Conservation (phyloP, 1,140 invertebrate genomes). For the Lethocerus indicus region DNA sequence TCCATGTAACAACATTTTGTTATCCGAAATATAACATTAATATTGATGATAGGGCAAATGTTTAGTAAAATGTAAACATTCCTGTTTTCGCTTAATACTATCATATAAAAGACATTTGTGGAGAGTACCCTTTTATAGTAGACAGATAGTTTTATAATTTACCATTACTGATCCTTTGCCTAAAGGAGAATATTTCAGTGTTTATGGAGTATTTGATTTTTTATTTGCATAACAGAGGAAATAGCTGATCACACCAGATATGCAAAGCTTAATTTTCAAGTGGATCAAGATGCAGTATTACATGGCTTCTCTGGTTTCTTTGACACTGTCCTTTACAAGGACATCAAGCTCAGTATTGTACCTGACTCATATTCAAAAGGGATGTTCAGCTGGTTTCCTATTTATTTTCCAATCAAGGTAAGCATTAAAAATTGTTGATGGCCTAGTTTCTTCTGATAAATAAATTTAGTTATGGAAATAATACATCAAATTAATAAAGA, state of each 20-base stretch:
- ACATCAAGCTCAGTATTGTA: constrained; percentile 75
- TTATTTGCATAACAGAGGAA: constrained; percentile 22
- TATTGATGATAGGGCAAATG: too few relatives aligned
- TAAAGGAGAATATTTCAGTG: too few relatives aligned
- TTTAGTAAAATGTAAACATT: too few relatives aligned
- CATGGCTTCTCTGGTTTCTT: constrained; percentile 95
- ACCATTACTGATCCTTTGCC: too few relatives aligned
- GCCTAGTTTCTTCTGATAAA: too few relatives aligned
- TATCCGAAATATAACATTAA: too few relatives aligned
- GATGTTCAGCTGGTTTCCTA: constrained; percentile 97
- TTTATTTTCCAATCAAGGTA: constrained; percentile 79
- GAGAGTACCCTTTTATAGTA: too few relatives aligned
- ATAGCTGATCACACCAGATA: constrained; percentile 57
- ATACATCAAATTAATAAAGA: too few relatives aligned
- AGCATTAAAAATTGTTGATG: constrained; percentile 14
- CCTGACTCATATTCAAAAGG: constrained; percentile 71
- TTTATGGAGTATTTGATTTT: constrained; percentile 7
- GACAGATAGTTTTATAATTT: too few relatives aligned
- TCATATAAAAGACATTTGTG: too few relatives aligned
- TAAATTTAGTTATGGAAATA: too few relatives aligned
- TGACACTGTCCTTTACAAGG: constrained; percentile 67
- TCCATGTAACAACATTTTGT: constrained; percentile 1
- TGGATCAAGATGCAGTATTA: constrained; percentile 54
- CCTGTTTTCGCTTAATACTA: too few relatives aligned
- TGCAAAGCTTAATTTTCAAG: constrained; percentile 46